Evolutionary conservation across 2,797 vertebrate species (phyloP), one percentile per base, ranked within the genome.

Genomic region (Lagodon rhomboides): DNA sequence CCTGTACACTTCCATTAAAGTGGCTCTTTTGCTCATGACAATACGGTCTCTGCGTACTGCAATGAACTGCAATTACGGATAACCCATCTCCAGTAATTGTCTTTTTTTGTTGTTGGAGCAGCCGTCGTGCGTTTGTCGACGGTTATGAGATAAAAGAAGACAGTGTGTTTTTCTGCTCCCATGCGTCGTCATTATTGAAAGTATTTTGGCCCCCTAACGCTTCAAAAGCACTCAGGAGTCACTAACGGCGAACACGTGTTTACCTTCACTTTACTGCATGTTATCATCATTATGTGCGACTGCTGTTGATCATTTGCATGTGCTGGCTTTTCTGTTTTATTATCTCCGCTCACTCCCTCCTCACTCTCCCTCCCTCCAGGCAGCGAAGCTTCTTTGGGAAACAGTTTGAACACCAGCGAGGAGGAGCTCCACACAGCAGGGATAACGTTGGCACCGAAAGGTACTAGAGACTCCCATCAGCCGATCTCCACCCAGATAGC

Each of bases 391-490:
- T 96, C 96, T 80, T 90, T 93, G 78, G 94, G 92, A 76, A 95
- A 94, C 93, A 95, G 95, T 87, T 81, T 96, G 87, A 95, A 94
- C 85, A 84, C 93, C 79, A 96, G 96, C 51, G 94, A 95, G 86
- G 96, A 96, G 89, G 95, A 96, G 91, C 93, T 96, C 53, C 92
- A 92, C 94, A 94, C 92, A 73, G 89, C 94, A 85, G 93, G 94
- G 82, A 71, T 92, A 80, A 91, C 68, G 17, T 76, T 77, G 82
- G 85, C 89, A 80, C 78, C 84, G 25, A 96, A 95, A 95, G 95
- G 95, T 96, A 94, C 84, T 54, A 3, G 70, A 81, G 71, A 49
- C 80, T 68, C 69, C 76, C 75, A 49, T 85, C 80, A 60, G 73
- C 74, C 72, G 60, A 86, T 87, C 90, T 90, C 58, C 78, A 84